Evolutionary conservation across 2,888 invertebrate genomes (phyloP), one percentile per base, ranked within the genome.

Genomic region (Tetragonula carbonaria): DNA sequence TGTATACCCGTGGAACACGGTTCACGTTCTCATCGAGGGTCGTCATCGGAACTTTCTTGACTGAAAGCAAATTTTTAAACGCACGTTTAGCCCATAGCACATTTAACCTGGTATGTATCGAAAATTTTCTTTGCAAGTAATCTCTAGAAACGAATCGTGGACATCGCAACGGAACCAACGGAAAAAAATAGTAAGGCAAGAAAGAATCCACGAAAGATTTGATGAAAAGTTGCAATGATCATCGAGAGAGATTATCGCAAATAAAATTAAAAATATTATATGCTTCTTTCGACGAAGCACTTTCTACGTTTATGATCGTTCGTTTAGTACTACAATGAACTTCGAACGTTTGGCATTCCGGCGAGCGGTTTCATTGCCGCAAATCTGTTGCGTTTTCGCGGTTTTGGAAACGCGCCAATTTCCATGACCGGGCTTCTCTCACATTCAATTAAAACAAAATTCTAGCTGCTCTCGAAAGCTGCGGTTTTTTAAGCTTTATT

Each of bases 11-110:
- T 79, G 90, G 90, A 86, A 93, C 89, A 87, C 92, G 93, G 90
- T 94, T 94, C 77, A 94, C 94, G 91, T 94, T 94, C 87, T 94
- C 94, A 88, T 94, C 94, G 74, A 94, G 91, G 87, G 94, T 93
- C 91, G 92, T 93, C 94, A 94, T 94, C 92, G 93, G 86, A 82
- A 87, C 90, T 87, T 93, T 93, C 85, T 91, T 80, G 88, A 90
- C 94, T 94, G 91, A 80, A 93, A 93, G 53, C 80, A 87, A 84
- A 88, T 74, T 72, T 78, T 82, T 67, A 4, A 75, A 79, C 63
- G 72, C 71, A 72, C 45, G 45, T 75, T 87, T 85, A 87, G 65
- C 84, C 82, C 16, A 5, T 85, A 87, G 65, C 84, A 80, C 16
- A 5, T 50, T 28, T 50, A 18, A 8, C 38, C 14, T 66, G 4